A percentile compares a stretch with the other conserved stretches of the same genome.
Evolutionary conservation across 2,113 vertebrate genomes (phyloP).

Genomic region (Tachysurus vachellii): DNA sequence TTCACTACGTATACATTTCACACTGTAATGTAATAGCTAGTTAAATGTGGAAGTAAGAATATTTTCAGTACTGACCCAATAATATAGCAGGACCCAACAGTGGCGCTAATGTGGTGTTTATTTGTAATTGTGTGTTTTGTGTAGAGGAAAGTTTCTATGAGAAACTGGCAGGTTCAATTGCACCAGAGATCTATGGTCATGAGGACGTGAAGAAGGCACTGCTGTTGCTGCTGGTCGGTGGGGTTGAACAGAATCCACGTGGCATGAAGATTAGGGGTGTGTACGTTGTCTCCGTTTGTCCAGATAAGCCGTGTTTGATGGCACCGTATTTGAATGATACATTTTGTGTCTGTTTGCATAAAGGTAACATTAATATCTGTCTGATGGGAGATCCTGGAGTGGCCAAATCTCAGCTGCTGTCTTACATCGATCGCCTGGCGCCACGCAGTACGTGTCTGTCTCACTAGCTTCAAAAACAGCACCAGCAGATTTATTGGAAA

Average conservation of each 20-base stretch:
- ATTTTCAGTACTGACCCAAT: background rate
- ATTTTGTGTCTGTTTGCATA: background rate
- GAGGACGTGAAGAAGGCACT: conserved; percentile 95
- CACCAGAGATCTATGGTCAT: conserved; percentile 91
- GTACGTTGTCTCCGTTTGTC: background rate
- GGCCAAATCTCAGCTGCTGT: conserved; percentile 91
- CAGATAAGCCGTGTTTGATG: too few species aligned
- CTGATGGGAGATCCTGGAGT: conserved; percentile 96
- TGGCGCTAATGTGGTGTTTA: background rate
- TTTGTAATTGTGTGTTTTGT: background rate
- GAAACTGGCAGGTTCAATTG: conserved; percentile 86
- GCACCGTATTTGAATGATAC: too few species aligned
- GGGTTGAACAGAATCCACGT: conserved; percentile 84
- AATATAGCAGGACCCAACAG: background rate
- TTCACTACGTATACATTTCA: background rate
- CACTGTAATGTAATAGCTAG: background rate
- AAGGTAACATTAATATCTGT: conserved; percentile 92
- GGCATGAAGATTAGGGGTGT: conserved; percentile 94
- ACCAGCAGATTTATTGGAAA: background rate
- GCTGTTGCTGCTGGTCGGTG: conserved; percentile 87
- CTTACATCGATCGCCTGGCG: conserved; percentile 88
- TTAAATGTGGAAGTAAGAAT: background rate
- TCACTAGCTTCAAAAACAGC: too few species aligned
- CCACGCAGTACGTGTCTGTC: conserved; percentile 83
- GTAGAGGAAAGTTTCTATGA: conserved; percentile 91